phyloP scores from a whole-genome alignment of 2,888 invertebrate genomes.

The Allolobophora icterica region DNA sequence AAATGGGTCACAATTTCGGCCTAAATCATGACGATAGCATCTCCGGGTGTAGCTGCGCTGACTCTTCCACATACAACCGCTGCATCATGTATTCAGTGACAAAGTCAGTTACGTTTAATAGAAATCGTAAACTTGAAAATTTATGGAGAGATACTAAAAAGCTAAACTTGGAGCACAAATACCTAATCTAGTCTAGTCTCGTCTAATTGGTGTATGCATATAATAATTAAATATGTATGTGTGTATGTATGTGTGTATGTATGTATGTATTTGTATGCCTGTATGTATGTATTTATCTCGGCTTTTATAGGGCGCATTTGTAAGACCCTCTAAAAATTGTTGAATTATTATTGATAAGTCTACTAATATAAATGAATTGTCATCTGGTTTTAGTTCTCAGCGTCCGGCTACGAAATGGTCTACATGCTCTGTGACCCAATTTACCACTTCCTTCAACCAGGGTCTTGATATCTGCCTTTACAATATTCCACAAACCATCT shows the following conservation, averaged over 20 bases:
- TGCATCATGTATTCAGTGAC: constrained; percentile 93
- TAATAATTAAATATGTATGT: too few species aligned
- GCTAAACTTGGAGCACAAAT: too few species aligned
- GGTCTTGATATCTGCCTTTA: constrained; percentile 96
- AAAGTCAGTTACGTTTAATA: constrained; percentile 73
- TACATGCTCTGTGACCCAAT: constrained; percentile 86
- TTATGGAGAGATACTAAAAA: too few species aligned
- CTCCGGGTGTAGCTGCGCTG: constrained; percentile 76
- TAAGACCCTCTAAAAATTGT: too few species aligned
- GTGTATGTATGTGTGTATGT: too few species aligned
- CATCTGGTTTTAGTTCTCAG: constrained; percentile 41
- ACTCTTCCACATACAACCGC: constrained; percentile 71
- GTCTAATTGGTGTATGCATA: too few species aligned
- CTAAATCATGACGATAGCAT: constrained; percentile 85
- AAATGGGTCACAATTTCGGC: constrained; percentile 98
- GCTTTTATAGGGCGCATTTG: too few species aligned
- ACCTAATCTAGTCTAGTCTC: too few species aligned
- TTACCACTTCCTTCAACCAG: constrained; percentile 86
- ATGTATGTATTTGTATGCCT: too few species aligned
- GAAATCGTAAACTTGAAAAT: too few species aligned
- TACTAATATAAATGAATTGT: neutral
- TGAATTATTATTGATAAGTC: too few species aligned
- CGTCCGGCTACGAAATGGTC: constrained; percentile 90
- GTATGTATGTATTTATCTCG: too few species aligned
- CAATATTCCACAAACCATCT: constrained; percentile 74